These are phyloP conservation scores for Pan troglodytes DNA, from an alignment of 2,113 vertebrate species.

Conservation along the genomic window DNA sequence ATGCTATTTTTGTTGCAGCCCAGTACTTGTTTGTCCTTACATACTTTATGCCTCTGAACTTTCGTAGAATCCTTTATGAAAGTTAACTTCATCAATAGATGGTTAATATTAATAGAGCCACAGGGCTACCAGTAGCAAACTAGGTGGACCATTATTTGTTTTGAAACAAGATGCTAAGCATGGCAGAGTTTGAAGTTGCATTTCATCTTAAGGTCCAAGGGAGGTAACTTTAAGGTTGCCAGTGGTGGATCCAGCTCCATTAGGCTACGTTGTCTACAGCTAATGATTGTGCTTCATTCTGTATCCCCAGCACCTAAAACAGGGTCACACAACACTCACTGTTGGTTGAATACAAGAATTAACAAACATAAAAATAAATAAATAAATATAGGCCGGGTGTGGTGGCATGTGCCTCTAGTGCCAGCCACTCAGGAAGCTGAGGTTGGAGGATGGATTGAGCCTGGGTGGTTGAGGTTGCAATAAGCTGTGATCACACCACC, in stretches of 20 bases:
- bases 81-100: neutral
- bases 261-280: neutral
- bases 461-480: no score
- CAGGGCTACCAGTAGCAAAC: neutral
- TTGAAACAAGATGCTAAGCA: neutral
- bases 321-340: neutral
- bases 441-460: no score
- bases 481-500: no score
- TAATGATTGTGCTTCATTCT: neutral
- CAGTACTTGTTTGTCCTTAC: slow-evolving; percentile 26
- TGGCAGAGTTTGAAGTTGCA: neutral
- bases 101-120: neutral
- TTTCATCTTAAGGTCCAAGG: neutral
- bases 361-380: neutral
- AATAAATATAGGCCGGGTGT: no score
- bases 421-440: no score
- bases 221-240: neutral
- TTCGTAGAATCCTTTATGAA: neutral
- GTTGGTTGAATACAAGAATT: neutral
- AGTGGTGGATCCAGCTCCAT: neutral
- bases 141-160: neutral
- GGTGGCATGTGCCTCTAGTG: no score
- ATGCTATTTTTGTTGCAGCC: neutral
- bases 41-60: slow-evolving; percentile 19
- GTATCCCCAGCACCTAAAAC: neutral